A percentile compares a stretch with the other conserved stretches of the same genome.
Evolutionary conservation across 2,797 vertebrate species (phyloP).

Genomic region (Typhlichthys eigenmanni): DNA sequence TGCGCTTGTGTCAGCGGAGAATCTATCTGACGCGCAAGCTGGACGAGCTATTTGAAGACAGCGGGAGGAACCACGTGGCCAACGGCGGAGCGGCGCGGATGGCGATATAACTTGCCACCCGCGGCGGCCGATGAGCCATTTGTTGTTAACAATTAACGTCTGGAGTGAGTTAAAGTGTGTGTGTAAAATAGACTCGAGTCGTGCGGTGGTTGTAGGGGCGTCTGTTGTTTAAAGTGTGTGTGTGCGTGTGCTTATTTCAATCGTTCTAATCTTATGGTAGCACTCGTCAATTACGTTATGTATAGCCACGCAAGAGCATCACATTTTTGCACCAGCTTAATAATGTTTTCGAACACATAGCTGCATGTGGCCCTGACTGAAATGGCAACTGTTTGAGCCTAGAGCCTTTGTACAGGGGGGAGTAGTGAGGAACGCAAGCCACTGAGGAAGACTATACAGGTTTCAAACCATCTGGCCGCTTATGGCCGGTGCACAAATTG

Average conservation of each 20-base stretch:
- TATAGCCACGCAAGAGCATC: too few relatives aligned
- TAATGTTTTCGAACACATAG: too few relatives aligned
- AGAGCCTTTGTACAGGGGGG: not conserved
- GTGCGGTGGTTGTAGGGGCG: not conserved
- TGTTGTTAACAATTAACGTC: constrained; percentile 18
- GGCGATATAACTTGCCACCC: constrained; percentile 51
- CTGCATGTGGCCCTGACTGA: too few relatives aligned
- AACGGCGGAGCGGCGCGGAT: constrained; percentile 56
- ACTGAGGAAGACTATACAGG: too few relatives aligned
- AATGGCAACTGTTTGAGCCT: too few relatives aligned
- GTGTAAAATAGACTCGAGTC: not conserved
- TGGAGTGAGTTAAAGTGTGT: constrained; percentile 12
- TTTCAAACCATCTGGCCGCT: too few relatives aligned
- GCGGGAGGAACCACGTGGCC: constrained; percentile 70
- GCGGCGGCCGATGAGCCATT: constrained; percentile 49
- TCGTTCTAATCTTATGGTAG: not conserved
- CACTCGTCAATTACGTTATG: too few relatives aligned
- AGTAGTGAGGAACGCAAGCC: too few relatives aligned
- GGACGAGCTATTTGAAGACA: constrained; percentile 74
- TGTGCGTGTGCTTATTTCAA: constrained; percentile 1
- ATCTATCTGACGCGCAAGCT: constrained; percentile 72
- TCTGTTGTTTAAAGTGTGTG: constrained; percentile 27
- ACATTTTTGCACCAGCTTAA: too few relatives aligned
- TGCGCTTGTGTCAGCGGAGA: constrained; percentile 72
- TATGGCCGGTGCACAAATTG: too few relatives aligned